Evolutionary conservation across 2,797 vertebrate genomes (phyloP).

Genomic region (Tenualosa ilisha): DNA sequence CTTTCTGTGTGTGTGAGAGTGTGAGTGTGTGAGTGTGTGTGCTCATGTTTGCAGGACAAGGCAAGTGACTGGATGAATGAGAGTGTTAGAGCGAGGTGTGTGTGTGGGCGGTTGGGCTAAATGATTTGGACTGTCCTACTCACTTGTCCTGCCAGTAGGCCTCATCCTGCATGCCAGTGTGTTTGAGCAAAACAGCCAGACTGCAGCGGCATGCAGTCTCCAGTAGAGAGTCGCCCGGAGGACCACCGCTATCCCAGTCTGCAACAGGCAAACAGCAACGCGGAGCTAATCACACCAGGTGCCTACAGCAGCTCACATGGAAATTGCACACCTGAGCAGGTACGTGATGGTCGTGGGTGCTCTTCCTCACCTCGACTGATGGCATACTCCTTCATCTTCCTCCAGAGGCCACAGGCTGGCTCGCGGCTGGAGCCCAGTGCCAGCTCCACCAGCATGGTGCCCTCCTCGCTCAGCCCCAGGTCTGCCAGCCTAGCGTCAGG

Average conservation of each 20-base stretch:
- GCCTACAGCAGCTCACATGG: background rate
- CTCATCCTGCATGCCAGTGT: constrained; percentile 76
- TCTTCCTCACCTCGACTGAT: constrained; percentile 69
- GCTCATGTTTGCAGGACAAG: background rate
- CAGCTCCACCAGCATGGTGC: constrained; percentile 72
- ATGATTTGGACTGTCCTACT: constrained; percentile 35
- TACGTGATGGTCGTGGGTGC: background rate
- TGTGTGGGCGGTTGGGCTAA: background rate
- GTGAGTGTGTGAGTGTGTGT: constrained; percentile 12
- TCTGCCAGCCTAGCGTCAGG: constrained; percentile 70
- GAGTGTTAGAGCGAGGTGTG: background rate
- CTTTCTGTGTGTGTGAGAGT: constrained; percentile 23
- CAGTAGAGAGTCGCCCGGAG: constrained; percentile 70
- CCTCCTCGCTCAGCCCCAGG: constrained; percentile 71
- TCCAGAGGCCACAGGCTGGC: constrained; percentile 71
- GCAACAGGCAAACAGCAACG: constrained; percentile 22
- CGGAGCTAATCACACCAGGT: background rate
- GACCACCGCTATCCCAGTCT: constrained; percentile 77
- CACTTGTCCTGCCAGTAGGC: constrained; percentile 76
- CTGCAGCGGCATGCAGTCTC: constrained; percentile 77
- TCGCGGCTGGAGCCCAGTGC: constrained; percentile 74
- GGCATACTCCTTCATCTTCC: constrained; percentile 79
- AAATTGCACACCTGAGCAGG: background rate
- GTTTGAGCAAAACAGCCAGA: constrained; percentile 79
- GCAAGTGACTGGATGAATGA: constrained; percentile 32